Conservation (phyloP, 2,113 vertebrate genomes). For the Climacteris rufus region DNA sequence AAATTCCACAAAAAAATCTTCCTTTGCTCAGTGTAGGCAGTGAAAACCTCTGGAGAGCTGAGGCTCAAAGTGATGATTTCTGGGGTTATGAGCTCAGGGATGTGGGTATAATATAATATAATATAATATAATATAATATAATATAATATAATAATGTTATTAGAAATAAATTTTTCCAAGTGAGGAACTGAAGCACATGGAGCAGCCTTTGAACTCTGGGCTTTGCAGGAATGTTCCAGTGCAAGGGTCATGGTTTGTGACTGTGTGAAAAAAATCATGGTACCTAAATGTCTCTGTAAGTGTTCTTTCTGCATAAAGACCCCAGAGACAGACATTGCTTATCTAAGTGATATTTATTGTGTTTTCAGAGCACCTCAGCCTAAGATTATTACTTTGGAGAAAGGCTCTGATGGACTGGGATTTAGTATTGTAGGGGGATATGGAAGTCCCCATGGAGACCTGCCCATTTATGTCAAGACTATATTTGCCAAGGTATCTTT, state of each 20-base stretch:
- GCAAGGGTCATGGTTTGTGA: background rate
- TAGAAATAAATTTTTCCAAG: background rate
- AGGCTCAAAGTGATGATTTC: background rate
- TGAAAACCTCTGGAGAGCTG: background rate
- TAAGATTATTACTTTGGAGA: slow-evolving; percentile 89
- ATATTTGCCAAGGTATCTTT: slow-evolving; percentile 92
- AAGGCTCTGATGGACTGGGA: slow-evolving; percentile 92
- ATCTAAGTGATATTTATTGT: slow-evolving; percentile 70
- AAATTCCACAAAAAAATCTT: background rate
- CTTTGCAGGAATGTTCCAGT: background rate
- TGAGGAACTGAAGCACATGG: background rate
- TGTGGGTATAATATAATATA: background rate
- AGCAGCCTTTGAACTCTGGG: background rate
- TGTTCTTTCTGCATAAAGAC: slow-evolving; percentile 50
- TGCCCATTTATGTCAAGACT: slow-evolving; percentile 97
- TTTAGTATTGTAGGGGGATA: slow-evolving; percentile 96
- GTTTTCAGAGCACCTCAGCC: slow-evolving; percentile 83
- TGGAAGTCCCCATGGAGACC: slow-evolving; percentile 94
- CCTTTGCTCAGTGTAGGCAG: background rate
- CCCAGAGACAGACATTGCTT: slow-evolving; percentile 14
- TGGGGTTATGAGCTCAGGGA: rapidly evolving
- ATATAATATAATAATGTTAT: too few species aligned
- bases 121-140: background rate
- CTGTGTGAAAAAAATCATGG: background rate
- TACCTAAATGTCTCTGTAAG: background rate